phyloP scores from a whole-genome alignment of 2,797 vertebrate genomes.

The Cottoperca gobio region DNA sequence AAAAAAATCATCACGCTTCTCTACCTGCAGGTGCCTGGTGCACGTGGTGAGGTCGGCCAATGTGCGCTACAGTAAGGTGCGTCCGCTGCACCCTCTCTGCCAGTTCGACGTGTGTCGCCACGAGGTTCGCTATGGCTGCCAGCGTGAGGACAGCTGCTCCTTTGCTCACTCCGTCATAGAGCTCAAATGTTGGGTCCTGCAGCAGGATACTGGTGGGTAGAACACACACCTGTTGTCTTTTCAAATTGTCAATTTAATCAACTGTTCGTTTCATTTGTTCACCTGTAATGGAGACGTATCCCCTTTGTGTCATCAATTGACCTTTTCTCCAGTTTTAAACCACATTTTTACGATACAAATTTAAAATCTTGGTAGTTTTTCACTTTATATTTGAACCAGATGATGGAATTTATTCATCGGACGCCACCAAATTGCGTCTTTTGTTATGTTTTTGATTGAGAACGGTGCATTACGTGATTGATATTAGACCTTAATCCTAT shows the following conservation, averaged over 20 bases:
- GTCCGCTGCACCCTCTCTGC: slow-evolving; percentile 96
- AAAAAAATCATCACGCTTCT: background rate
- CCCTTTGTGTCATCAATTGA: too few species aligned
- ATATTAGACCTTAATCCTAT: background rate
- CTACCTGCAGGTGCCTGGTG: slow-evolving; percentile 92
- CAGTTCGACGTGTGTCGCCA: slow-evolving; percentile 98
- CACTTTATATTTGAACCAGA: too few species aligned
- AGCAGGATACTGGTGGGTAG: slow-evolving; percentile 93
- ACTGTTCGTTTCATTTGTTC: too few species aligned
- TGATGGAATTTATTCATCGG: too few species aligned
- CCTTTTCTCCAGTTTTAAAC: too few species aligned
- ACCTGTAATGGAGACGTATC: too few species aligned
- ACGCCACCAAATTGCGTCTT: too few species aligned
- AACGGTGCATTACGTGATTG: background rate
- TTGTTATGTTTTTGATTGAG: too few species aligned
- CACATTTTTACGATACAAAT: too few species aligned
- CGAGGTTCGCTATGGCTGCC: slow-evolving; percentile 96
- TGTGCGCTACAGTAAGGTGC: slow-evolving; percentile 97
- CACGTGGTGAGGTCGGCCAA: slow-evolving; percentile 96
- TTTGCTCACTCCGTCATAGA: slow-evolving; percentile 98
- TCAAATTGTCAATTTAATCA: too few species aligned
- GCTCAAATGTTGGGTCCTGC: slow-evolving; percentile 97
- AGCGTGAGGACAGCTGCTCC: slow-evolving; percentile 97
- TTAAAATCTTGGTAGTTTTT: too few species aligned
- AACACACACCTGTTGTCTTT: background rate